phyloP scores from a whole-genome alignment of 2,888 invertebrate genomes.

The Clunio marinus region DNA sequence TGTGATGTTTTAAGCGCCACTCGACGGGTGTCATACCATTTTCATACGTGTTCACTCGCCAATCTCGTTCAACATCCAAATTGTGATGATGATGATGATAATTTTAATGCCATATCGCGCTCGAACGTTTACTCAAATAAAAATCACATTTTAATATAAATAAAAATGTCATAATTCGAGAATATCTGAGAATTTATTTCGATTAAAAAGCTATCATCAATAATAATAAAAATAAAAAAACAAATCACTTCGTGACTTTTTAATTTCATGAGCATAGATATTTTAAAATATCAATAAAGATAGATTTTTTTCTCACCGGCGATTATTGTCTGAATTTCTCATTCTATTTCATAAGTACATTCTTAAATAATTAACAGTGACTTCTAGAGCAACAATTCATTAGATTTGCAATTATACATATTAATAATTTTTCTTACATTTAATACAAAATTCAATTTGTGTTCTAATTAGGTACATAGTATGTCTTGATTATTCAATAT shows the following conservation, averaged over 20 bases:
- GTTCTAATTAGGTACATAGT: conserved; percentile 9
- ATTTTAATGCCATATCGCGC: no score
- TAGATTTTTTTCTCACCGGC: no score
- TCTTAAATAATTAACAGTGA: conserved; percentile 11
- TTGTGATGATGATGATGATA: no score
- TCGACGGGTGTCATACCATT: no score
- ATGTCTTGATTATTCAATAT: conserved; percentile 15
- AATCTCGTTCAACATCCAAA: no score
- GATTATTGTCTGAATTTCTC: background rate
- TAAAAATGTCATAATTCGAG: background rate
- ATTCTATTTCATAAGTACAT: background rate
- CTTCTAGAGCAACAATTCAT: conserved; percentile 12
- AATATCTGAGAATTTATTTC: conserved; percentile 4
- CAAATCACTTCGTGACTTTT: conserved; percentile 17
- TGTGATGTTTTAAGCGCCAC: no score
- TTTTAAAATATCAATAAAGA: no score
- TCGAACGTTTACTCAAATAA: conserved; percentile 12
- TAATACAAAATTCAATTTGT: background rate
- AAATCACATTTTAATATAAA: conserved; percentile 4
- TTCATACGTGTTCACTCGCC: no score
- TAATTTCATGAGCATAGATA: conserved; percentile 7
- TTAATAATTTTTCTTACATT: conserved; percentile 7
- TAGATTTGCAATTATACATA: conserved; percentile 16
- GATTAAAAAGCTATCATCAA: background rate
- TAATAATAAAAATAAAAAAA: background rate